Evolutionary conservation across 2,888 invertebrate genomes (phyloP), one percentile per base, ranked within the genome.

Genomic region (Stenchaetothrips biformis): DNA sequence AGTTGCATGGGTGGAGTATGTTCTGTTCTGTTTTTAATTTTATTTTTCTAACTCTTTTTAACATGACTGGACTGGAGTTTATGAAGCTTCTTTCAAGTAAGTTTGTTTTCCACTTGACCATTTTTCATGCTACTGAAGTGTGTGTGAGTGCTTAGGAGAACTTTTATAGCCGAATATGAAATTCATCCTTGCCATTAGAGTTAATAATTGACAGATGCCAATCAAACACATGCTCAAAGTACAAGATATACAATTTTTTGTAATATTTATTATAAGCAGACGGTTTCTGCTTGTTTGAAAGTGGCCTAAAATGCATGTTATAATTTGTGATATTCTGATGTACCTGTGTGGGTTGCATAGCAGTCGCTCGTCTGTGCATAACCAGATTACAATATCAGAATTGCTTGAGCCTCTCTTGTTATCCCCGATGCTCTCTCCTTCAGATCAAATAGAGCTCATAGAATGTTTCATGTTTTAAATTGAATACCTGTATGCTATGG

Each of bases 321-420:
- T 25, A 25, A 25, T 74, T 21, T 74, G 67, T 74, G 67, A 74
- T 74, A 74, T 25, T 74, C 25, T 74, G 25, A 74, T 25, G 67
- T 74, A 74, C 67, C 67, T 74, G 67, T 25, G 67, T 74, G 67
- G 67, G 67, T 74, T 74, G 67, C 67, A 67, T 67, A 53, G n/a
- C n/a, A n/a, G n/a, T n/a, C n/a, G 37, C 37, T 37, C 37, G 4
- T 37, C 37, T 4, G 25, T 74, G 21, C 25, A 11, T 11, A 18
- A 59, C 16, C 59, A 25, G 25, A 74, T 11, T 74, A 74, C 25
- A 37, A 37, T 37, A 25, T 74, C 59, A 74, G 21, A 11, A 25
- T 25, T 25, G 25, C 67, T 74, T 11, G 25, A 11, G 25, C 25
- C 53, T 53, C 53, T 53, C 25, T 11, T 74, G 8, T 25, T 8